These are phyloP conservation scores for Rhopalosiphum nymphaeae DNA, from an alignment of 2,888 invertebrate species.

Conservation along the genomic window DNA sequence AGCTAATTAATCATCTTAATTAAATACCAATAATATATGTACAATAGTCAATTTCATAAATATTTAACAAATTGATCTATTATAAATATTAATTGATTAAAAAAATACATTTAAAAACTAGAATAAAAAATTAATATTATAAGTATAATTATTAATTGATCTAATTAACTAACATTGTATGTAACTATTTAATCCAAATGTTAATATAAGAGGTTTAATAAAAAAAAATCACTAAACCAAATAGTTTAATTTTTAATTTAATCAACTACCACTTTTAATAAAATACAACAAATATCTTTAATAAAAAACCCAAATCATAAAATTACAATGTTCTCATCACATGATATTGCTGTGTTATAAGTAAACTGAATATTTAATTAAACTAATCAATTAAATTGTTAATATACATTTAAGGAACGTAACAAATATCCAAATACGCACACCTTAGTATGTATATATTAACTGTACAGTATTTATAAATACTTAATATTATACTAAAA, in stretches of 20 bases:
- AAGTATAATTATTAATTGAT: neutral
- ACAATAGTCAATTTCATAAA: neutral
- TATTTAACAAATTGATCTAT: neutral
- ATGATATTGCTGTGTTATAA: neutral
- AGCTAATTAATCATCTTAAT: neutral
- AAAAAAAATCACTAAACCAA: neutral
- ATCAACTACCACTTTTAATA: neutral
- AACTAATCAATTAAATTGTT: neutral
- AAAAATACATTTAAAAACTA: neutral
- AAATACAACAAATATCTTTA: neutral
- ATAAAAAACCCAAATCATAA: neutral
- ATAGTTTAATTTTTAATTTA: neutral
- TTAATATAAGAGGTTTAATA: neutral
- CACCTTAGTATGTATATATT: neutral
- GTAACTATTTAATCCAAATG: neutral
- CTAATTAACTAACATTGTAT: neutral
- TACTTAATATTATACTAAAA: neutral
- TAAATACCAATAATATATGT: neutral
- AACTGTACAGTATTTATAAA: neutral
- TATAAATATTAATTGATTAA: neutral
- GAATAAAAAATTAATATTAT: neutral
- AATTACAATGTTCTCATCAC: neutral
- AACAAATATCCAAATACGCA: neutral
- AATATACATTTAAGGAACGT: neutral
- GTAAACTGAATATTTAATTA: neutral